Percentiles rank a stretch among this genome's conserved stretches.
Conservation (phyloP, 2,113 vertebrate genomes). For the Sisor rabdophorus region DNA sequence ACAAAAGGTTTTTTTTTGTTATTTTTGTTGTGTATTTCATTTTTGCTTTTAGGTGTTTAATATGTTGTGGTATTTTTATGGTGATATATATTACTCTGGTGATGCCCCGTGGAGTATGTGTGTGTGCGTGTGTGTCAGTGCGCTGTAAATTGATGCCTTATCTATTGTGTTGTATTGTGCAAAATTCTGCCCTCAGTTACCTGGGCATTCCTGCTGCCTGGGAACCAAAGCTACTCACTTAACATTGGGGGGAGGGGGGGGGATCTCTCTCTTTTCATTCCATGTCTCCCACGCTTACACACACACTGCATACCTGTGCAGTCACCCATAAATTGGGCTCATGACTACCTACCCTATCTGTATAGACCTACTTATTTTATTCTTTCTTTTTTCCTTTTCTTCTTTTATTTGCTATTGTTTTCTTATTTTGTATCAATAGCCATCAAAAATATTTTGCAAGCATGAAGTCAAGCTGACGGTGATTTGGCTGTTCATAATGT, state of each 20-base stretch:
- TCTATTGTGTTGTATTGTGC: constrained; percentile 49
- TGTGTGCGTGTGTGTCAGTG: constrained; percentile 27
- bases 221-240: constrained; percentile 59
- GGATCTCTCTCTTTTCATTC: constrained; percentile 52
- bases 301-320: constrained; percentile 39
- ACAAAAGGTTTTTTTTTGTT: too few relatives aligned
- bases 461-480: neutral
- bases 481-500: neutral
- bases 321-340: constrained; percentile 31
- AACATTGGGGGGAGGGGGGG: constrained; percentile 30
- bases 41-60: neutral
- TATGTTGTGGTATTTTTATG: neutral
- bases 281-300: constrained; percentile 55
- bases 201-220: constrained; percentile 66
- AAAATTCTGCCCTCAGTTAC: constrained; percentile 51
- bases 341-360: constrained; percentile 22
- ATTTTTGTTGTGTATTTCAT: neutral
- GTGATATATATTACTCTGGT: too few relatives aligned
- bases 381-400: constrained; percentile 25
- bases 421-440: neutral
- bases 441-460: neutral
- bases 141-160: constrained; percentile 43
- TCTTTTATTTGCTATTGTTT: constrained; percentile 4
- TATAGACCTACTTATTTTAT: constrained; percentile 3
- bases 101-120: constrained; percentile 8